Evolutionary conservation across 2,797 vertebrate species (phyloP).

Genomic region (Gallinago solitaria): DNA sequence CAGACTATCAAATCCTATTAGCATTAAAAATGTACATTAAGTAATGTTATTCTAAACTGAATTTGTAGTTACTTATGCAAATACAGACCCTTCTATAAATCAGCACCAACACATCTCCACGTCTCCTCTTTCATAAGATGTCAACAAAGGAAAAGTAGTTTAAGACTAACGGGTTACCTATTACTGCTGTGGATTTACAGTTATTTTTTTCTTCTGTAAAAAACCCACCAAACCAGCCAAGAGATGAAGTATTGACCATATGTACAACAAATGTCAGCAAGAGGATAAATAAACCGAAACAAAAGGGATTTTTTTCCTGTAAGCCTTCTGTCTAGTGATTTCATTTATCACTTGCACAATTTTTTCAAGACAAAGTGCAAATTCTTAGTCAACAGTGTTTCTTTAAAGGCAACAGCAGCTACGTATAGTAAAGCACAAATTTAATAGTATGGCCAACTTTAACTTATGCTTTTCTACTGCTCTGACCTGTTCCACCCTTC

Average conservation of each 20-base stretch:
- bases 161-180: neutral
- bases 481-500: neutral
- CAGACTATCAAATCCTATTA: neutral
- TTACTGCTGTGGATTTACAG: neutral
- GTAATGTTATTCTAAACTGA: neutral
- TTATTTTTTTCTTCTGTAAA: neutral
- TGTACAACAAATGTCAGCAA: neutral
- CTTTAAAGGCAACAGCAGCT: neutral
- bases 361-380: neutral
- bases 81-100: neutral
- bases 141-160: neutral
- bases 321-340: neutral
- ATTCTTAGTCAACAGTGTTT: neutral
- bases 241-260: neutral
- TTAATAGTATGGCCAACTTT: neutral
- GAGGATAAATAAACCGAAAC: neutral
- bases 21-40: neutral
- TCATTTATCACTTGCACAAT: neutral
- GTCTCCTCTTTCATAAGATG: neutral
- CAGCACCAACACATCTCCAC: neutral
- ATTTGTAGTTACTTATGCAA: neutral
- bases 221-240: neutral
- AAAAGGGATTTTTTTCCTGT: neutral
- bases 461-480: neutral
- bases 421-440: neutral